phyloP scores from a whole-genome alignment of 2,888 invertebrate genomes.

The Xestia ashworthii region DNA sequence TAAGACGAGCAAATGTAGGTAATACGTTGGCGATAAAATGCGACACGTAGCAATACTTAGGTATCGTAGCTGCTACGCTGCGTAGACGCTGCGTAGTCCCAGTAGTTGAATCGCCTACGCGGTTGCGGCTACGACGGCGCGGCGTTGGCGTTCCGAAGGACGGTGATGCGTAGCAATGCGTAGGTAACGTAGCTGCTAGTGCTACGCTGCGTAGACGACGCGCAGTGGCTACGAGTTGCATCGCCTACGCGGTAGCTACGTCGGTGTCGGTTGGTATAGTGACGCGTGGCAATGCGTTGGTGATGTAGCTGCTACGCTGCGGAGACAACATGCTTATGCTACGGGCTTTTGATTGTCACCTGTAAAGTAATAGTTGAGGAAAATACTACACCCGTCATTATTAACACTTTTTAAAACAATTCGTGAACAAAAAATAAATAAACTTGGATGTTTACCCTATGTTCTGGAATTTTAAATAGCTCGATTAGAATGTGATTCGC shows the following conservation, averaged over 20 bases:
- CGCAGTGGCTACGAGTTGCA: not conserved
- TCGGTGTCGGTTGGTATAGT: not conserved
- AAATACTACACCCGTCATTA: not conserved
- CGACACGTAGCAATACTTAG: not conserved
- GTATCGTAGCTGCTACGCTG: not conserved
- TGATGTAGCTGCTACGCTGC: not conserved
- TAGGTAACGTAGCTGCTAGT: not conserved
- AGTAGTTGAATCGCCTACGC: not conserved
- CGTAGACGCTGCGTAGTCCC: not conserved
- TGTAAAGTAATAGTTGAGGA: not conserved
- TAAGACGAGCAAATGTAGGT: not conserved
- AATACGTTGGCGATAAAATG: not conserved
- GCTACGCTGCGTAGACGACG: not conserved
- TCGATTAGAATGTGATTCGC: not conserved
- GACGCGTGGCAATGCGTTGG: not conserved
- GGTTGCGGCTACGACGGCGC: no score
- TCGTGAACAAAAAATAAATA: not conserved
- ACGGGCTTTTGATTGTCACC: conserved; percentile 1
- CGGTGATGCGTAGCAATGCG: not conserved
- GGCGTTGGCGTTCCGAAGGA: not conserved
- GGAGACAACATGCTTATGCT: not conserved
- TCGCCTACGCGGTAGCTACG: not conserved
- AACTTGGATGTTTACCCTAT: not conserved
- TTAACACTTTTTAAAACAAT: not conserved
- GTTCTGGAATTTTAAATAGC: not conserved